phyloP scores from a whole-genome alignment of 64 coral and sea anemone genomes.

The Acropora tenuis region DNA sequence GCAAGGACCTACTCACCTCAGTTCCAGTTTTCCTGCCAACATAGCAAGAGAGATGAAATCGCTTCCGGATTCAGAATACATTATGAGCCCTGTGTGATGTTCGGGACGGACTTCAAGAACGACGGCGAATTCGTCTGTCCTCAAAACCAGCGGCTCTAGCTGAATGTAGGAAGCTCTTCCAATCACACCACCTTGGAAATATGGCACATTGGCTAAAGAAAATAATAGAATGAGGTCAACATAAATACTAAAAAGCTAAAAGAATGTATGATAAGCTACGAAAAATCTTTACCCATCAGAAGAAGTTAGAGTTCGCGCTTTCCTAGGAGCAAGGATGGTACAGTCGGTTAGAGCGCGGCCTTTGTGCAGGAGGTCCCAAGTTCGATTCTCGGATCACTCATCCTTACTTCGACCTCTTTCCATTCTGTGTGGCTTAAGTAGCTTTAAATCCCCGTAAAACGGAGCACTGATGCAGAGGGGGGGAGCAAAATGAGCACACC shows the following conservation, averaged over 20 bases:
- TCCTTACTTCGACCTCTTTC: too few species aligned
- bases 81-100: slow-evolving; percentile 32
- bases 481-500: too few species aligned
- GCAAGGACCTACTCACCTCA: slow-evolving; percentile 4
- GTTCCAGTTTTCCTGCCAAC: slow-evolving; percentile 39
- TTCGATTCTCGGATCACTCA: too few species aligned
- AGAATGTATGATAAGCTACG: too few species aligned
- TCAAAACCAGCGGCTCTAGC: neutral
- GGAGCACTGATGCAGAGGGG: too few species aligned
- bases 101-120: slow-evolving; percentile 41
- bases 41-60: slow-evolving; percentile 62
- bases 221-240: neutral
- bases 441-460: too few species aligned
- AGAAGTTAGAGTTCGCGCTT: too few species aligned
- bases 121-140: slow-evolving; percentile 9
- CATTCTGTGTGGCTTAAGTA: too few species aligned
- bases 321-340: too few species aligned
- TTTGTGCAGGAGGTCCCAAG: too few species aligned
- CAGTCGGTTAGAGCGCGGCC: too few species aligned
- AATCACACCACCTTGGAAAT: slow-evolving; percentile 16
- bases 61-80: slow-evolving; percentile 6
- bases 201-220: slow-evolving; percentile 50
- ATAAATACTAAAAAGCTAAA: neutral
- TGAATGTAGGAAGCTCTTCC: neutral
- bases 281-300: too few species aligned